Evolutionary conservation across 2,113 vertebrate genomes (phyloP).

Genomic region (Oreochromis niloticus): DNA sequence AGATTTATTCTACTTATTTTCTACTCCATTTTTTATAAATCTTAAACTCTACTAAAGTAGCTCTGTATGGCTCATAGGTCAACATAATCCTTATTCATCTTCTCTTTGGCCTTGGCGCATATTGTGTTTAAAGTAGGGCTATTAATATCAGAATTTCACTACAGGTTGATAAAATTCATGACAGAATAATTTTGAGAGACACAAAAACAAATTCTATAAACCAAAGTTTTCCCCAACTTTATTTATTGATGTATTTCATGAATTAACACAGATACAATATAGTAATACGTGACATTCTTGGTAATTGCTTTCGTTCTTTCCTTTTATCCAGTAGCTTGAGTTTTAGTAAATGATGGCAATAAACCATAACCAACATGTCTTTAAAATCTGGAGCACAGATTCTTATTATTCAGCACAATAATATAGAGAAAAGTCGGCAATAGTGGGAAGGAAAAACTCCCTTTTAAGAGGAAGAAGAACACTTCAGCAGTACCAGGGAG

Average conservation of each 20-base stretch:
- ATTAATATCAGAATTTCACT: neutral
- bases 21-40: accelerated
- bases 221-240: neutral
- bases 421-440: neutral
- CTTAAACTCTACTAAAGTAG: neutral
- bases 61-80: neutral
- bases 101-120: neutral
- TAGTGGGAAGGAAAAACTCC: neutral
- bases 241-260: neutral
- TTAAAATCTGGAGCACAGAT: neutral
- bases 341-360: neutral
- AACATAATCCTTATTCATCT: neutral
- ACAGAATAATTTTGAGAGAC: neutral
- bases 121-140: neutral
- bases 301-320: neutral
- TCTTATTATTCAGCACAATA: neutral
- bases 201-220: neutral
- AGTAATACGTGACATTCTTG: neutral
- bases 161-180: neutral
- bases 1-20: neutral
- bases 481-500: neutral
- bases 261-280: neutral
- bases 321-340: neutral
- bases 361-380: neutral
- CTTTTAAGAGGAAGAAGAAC: neutral